Evolutionary conservation across 1,140 invertebrate genomes (phyloP), one percentile per base, ranked within the genome.

Genomic region (Liolophura sinensis): DNA sequence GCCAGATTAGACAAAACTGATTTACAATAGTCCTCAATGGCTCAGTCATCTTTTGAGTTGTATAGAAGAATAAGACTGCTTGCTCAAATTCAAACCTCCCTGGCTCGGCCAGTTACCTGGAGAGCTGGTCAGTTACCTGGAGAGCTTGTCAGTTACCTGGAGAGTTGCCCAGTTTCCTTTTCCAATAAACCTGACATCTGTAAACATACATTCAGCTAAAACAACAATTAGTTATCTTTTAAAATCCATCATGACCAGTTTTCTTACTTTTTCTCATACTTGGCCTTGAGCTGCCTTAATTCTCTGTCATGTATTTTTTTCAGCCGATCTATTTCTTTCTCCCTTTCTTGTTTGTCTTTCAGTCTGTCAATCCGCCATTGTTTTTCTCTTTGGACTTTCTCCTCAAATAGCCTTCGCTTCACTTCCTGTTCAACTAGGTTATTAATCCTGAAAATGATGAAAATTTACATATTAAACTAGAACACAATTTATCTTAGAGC

Each of bases 381-480:
- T 22, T 75, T 72, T 67, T 82, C 81, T 58, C 81, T 52, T 58
- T 78, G 72, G 27, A 78, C 67, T 71, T 83, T 82, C 62, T 84
- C 81, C 58, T 85, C 81, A 69, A 83, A 76, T 65, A 85, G 73
- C 51, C 84, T 71, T 51, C 81, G 68, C 60, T 85, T 83, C 16
- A 85, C 84, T 73, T 85, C 84, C 47, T 82, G 80, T 64, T 85
- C 84, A 20, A 86, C 83, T 20, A 86, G 68, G 46, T 69, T 70
- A 60, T 83, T 84, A 25, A 85, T 78, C 58, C 80, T 82, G 58
- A 24, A 73, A 64, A 49, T 64, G 15, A 12, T 24, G 24, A 20
- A 54, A n/a, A 54, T 54, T 54, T 54, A 20, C 7, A 24, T 18
- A 40, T 40, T 18, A 58, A 22, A 24, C 25, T n/a, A 57, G 55